Evolutionary conservation across 1,140 invertebrate genomes (phyloP).

Genomic region (Telenomus remus): DNA sequence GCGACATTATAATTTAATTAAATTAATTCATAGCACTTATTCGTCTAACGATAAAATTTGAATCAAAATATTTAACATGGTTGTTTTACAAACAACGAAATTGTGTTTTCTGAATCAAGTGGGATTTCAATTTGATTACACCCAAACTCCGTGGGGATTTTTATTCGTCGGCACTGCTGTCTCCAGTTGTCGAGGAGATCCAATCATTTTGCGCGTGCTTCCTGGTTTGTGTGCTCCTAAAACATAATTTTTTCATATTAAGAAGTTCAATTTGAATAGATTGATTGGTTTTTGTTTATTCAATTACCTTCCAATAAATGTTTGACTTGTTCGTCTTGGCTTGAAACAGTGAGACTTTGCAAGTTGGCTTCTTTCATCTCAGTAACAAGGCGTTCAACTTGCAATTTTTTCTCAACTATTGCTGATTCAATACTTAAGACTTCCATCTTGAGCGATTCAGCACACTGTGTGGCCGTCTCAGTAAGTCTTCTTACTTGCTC

Average conservation of each 20-base stretch:
- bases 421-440: slow-evolving; percentile 84
- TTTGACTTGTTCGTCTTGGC: slow-evolving; percentile 86
- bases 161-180: slow-evolving; percentile 95
- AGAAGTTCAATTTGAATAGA: too few species aligned
- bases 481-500: slow-evolving; percentile 88
- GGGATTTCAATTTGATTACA: slow-evolving; percentile 75
- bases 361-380: slow-evolving; percentile 95
- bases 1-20: too few species aligned
- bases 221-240: slow-evolving; percentile 87
- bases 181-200: slow-evolving; percentile 91
- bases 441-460: slow-evolving; percentile 87
- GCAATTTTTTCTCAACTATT: slow-evolving; percentile 89
- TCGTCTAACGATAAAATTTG: too few species aligned
- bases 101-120: neutral
- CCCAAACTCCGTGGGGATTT: slow-evolving; percentile 97
- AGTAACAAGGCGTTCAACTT: slow-evolving; percentile 88
- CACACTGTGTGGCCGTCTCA: slow-evolving; percentile 86
- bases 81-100: slow-evolving; percentile 4
- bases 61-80: neutral
- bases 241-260: slow-evolving; percentile 26
- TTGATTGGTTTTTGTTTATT: too few species aligned
- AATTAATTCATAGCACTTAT: too few species aligned
- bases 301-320: slow-evolving; percentile 83
- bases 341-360: slow-evolving; percentile 88
- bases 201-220: slow-evolving; percentile 91